Base-by-base conservation (phyloP, 2,888 invertebrate species). In the Dynastes hyllus region DNA sequence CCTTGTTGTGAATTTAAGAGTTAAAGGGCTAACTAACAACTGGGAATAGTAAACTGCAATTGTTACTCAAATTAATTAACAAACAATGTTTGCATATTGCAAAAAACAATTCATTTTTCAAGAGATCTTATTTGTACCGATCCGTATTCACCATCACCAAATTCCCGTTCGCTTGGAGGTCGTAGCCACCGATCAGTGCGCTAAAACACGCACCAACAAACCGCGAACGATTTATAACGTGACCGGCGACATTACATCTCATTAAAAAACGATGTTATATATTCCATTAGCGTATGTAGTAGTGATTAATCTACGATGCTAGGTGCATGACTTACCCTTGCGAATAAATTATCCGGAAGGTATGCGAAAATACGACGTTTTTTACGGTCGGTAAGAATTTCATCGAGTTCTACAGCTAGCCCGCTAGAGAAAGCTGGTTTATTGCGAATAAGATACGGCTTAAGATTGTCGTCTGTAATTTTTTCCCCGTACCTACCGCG, bases 171-270 rank as follows among this genome's bases (percentile, higher is more conserved):
- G 45, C n/a, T 27, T 8, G 8, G 45, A 11, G 45, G 8, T 8
- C 45, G 45, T 37, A 37, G 32, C 32, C 32, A 9, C 1, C 37
- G 40, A 13, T 27, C 13, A 13, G 58, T 61, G 73, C 45, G 40
- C 37, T 40, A 45, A 45, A 73, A 53, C 73, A 73, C 73, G 73
- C 73, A 73, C 73, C 45, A 16, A n/a, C 37, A 50, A 63, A 51
- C 29, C 51, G 69, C 61, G 67, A 79, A 79, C 79, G 79, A 79
- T 79, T 79, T 79, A 79, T 79, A 63, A 76, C 79, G 79, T 79
- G 79, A 79, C 79, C 37, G 45, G 37, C 32, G 67, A 79, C 79
- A 51, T 79, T 79, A 73, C 71, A 65, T 73, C 73, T 55, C 78
- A 73, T 78, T 78, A 71, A 78, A 78, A 65, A 78, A 73, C 66